Base-by-base conservation (phyloP, 2,888 invertebrate species). In the Brachyptera putata region DNA sequence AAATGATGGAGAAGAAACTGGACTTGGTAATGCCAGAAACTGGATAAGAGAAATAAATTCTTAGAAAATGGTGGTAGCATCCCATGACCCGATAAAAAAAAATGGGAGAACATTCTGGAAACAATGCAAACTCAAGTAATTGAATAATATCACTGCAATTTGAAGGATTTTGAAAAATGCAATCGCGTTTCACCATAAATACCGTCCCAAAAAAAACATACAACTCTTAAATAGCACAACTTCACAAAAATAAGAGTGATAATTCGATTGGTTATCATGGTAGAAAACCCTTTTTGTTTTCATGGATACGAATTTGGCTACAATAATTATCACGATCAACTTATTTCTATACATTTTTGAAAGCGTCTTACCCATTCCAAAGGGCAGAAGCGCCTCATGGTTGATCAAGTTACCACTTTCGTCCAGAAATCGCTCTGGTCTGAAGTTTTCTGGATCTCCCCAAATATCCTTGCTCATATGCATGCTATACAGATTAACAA, bases 361-460 rank as follows among this genome's bases (percentile, higher is more conserved):
- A n/a, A n/a, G n/a, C n/a, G n/a, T n/a, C 53, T 25, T 9, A 48
- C 67, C 67, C 60, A 53, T 25, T n/a, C 66, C 66, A 39, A 67
- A 67, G 14, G 64, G 64, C 24, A 66, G 49, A 3, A 66, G 57
- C n/a, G 63, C 58, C 2, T 65, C 65, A 30, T 62, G 60, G 24
- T 49, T 49, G 18, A 57, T 25, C 9, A 65, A 13, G 13, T 61
- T 60, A 3, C 67, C 67, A 11, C 57, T 53, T 39, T 55, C 25
- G 30, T 62, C 60, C 14, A 67, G 49, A 55, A 65, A 65, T n/a
- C 67, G 60, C 60, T 67, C 67, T 1, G 67, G 67, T 3, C 65
- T 57, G 59, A 67, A 67, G 26, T 56, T 58, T 18, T 64, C 58
- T 11, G 67, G 67, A 53, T 67, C 67, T 11, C 61, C 62, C 66